Evolutionary conservation across 2,797 vertebrate species (phyloP), one percentile per base, ranked within the genome.

Genomic region (Philypnodon macrostomus): DNA sequence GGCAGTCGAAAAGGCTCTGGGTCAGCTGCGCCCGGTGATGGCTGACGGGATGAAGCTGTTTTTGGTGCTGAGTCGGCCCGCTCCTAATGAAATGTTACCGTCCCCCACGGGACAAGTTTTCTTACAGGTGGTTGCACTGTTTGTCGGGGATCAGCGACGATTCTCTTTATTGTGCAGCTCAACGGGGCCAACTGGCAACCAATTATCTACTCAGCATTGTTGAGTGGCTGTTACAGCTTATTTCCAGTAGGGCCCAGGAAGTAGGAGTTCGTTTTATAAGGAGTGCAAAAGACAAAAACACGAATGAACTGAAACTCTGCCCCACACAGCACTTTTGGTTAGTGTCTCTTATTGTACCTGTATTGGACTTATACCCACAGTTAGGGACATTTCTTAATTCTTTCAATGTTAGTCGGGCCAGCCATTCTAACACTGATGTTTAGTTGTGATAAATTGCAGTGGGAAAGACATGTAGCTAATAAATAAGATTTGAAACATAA

Each of bases 181-280:
- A 59, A 57, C 45, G 39, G 75, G 60, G 64, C 67, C 63, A 70
- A 70, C 62, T 39, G 70, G 72, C 74, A 78, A 72, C 70, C 76
- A 81, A 72, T 77, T 84, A 80, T 73, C 72, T 70, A 19, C 72
- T 78, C 69, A 38, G 71, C 62, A 69, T 58, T 58, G 76, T 65
- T 68, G 69, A 77, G 67, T 58, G 67, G 68, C 68, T 64, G 62
- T 56, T 59, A 58, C 63, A 62, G 48, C 75, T 67, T 57, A 55
- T 77, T 77, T 76, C 54, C 53, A 69, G 65, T 51, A 26, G 53
- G 53, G 26, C 13, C 52, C 49, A 64, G 59, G 47, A 70, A 63
- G 52, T 44, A 39, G 44, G 58, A n/a, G 55, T 26, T 48, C 35
- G 40, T 75, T 56, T 54, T 69, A 37, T 75, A 58, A 52, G 54